phyloP scores from a whole-genome alignment of 2,113 vertebrate species.

The Hippocampus guttulatus region DNA sequence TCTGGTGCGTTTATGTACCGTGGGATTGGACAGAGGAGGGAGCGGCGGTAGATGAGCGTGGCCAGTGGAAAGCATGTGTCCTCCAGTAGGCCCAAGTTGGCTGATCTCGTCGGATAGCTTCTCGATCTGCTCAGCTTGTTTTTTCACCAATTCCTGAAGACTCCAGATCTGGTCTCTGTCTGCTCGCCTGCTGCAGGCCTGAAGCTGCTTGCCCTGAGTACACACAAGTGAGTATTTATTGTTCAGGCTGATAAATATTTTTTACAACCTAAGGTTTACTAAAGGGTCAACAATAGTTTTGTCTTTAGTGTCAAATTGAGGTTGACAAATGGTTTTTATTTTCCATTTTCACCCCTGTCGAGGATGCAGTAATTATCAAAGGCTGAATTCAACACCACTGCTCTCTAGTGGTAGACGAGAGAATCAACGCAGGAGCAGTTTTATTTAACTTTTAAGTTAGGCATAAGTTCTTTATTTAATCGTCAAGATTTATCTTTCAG shows the following conservation, averaged over 20 bases:
- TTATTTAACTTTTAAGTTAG: no score
- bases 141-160: conserved; percentile 7
- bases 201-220: conserved; percentile 6
- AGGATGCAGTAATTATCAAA: neutral
- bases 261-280: neutral
- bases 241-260: neutral
- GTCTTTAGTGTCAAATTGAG: neutral
- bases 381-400: neutral
- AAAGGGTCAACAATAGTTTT: no score
- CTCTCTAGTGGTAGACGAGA: no score
- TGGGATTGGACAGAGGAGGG: neutral
- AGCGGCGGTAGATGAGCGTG: conserved; percentile 1
- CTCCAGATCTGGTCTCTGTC: conserved; percentile 1
- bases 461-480: no score
- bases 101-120: neutral
- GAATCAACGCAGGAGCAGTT: no score
- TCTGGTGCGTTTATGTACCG: neutral
- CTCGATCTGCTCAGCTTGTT: neutral
- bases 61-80: neutral
- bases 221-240: neutral
- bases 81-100: neutral
- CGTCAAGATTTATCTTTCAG: no score
- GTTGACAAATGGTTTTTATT: neutral
- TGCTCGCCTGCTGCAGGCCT: conserved; percentile 2
- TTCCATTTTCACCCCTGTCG: neutral